A percentile compares a stretch with the other conserved stretches of the same genome.
phyloP scores from a whole-genome alignment of 2,113 vertebrate species.

The Hoplias malabaricus region DNA sequence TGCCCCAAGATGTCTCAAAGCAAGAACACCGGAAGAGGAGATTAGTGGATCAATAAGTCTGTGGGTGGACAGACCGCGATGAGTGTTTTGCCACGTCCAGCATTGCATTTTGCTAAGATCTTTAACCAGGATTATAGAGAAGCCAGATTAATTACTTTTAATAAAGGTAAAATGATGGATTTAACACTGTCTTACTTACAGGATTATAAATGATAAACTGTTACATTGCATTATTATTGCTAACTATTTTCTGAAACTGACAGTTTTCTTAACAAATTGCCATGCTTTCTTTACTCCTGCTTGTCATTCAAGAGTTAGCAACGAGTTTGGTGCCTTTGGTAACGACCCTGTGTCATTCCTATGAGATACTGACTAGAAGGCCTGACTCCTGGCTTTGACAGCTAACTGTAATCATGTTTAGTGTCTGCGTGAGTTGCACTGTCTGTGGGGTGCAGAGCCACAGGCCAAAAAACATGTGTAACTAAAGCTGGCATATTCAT shows the following conservation, averaged over 20 bases:
- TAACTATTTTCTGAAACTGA: neutral
- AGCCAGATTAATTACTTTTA: neutral
- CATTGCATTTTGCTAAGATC: neutral
- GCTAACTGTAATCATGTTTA: constrained; percentile 27
- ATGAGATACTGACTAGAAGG: constrained; percentile 1
- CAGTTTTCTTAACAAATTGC: neutral
- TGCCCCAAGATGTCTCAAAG: neutral
- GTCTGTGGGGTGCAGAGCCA: constrained; percentile 25
- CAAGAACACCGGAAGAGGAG: neutral
- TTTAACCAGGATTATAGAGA: neutral
- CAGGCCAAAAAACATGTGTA: constrained; percentile 27
- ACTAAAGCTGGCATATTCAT: constrained; percentile 54
- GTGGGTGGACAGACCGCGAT: neutral
- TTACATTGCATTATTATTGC: neutral
- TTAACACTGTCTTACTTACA: too few species aligned
- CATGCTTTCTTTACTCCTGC: neutral
- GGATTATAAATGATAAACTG: neutral
- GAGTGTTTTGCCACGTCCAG: neutral
- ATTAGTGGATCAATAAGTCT: neutral
- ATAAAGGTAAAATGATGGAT: too few species aligned
- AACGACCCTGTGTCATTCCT: neutral
- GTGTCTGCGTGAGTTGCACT: constrained; percentile 2
- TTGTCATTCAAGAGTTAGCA: neutral
- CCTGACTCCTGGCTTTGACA: neutral
- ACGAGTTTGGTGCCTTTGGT: neutral